Percentiles rank a stretch among this genome's conserved stretches.
Conservation (phyloP, 2,113 vertebrate genomes). For the Opisthocomus hoazin region DNA sequence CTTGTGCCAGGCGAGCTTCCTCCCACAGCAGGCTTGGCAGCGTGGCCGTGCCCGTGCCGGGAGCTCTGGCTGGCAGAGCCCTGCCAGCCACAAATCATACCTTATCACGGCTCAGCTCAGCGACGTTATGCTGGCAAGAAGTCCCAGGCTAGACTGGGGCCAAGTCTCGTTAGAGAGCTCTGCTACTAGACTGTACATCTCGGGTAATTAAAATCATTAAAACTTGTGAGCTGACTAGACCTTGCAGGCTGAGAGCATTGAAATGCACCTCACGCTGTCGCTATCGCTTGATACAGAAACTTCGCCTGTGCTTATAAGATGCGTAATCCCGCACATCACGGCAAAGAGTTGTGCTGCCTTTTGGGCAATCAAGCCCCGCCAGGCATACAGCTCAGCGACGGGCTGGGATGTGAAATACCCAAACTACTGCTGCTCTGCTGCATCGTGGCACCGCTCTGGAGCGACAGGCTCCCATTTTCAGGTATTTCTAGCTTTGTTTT, state of each 20-base stretch:
- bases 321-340: background rate
- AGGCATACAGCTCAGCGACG: background rate
- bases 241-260: background rate
- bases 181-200: background rate
- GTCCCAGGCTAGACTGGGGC: background rate
- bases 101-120: background rate
- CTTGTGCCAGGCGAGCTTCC: background rate
- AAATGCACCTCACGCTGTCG: background rate
- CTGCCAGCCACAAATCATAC: background rate
- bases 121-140: background rate
- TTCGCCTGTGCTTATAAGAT: background rate
- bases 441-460: background rate
- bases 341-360: background rate
- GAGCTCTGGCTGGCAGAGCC: background rate
- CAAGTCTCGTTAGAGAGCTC: background rate
- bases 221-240: background rate
- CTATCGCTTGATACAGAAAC: background rate
- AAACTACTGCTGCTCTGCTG: background rate
- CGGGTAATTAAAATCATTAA: background rate
- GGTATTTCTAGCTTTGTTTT: background rate
- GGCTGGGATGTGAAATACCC: fast-evolving
- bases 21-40: background rate
- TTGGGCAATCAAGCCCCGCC: fast-evolving
- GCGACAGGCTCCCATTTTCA: background rate
- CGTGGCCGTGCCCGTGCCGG: fast-evolving